Evolutionary conservation across 2,113 vertebrate species (phyloP), one percentile per base, ranked within the genome.

Genomic region (Pachypanchax playfairii): DNA sequence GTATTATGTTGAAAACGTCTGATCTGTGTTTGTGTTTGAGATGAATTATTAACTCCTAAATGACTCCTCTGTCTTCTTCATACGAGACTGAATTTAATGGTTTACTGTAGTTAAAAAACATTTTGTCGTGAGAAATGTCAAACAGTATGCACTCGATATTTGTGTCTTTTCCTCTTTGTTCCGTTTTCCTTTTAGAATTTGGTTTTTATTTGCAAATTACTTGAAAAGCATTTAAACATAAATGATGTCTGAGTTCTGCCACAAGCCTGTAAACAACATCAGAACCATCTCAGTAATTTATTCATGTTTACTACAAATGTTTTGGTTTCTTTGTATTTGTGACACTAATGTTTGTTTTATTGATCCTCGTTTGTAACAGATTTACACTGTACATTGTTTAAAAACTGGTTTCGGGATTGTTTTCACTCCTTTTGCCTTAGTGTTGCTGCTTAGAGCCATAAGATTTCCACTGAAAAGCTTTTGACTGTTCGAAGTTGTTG

Each of bases 401-500:
- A 58, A 18, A n/a, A 10, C 25, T 17, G 28, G 4, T 56, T 26
- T 56, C 11, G 13, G 25, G 18, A 5, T 26, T 51, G 35, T 76
- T 75, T 24, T 52, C 33, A 65, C 58, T 9, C 55, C 55, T 50
- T 76, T 67, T 80, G 79, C 79, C 72, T 85, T 79, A 56, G 70
- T 67, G 41, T 60, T 65, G 65, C n/a, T 63, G 60, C 65, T 53
- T 39, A 57, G 41, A 80, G 53, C 75, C 66, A 26, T 51, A 38
- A 21, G 13, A 35, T 44, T 57, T 70, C 8, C 36, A 39, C 52
- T 62, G 11, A 33, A 22, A 26, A 50, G 41, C 25, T 18, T 62
- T 28, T 21, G 8, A 47, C 25, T 14, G 14, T 41, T 52, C 24
- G 44, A 70, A 8, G 10, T 41, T 35, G 55, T 46, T 56, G 20